Evolutionary conservation across 2,113 vertebrate genomes (phyloP).

Genomic region (Dasypus novemcinctus): DNA sequence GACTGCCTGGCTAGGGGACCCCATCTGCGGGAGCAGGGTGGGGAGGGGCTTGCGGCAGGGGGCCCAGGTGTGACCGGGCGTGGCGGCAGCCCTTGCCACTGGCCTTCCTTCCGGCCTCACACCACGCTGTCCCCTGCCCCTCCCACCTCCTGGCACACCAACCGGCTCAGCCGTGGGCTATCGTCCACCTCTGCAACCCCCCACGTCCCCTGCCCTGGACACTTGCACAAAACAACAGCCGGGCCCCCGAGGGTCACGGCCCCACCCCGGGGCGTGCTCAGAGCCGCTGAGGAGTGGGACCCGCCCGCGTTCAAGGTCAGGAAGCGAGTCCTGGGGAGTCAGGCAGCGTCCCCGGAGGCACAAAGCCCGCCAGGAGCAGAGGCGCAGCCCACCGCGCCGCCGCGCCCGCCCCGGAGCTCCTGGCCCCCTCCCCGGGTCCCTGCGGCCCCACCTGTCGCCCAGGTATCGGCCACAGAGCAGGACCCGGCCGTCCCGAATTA

Average conservation of each 20-base stretch:
- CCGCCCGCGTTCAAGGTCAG: neutral
- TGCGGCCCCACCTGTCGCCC: rapidly evolving
- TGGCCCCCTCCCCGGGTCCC: neutral
- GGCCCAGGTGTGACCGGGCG: neutral
- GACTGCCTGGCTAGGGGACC: too few species aligned
- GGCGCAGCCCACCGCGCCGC: neutral
- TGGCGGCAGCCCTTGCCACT: rapidly evolving
- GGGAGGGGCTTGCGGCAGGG: too few species aligned
- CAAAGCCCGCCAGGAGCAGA: rapidly evolving
- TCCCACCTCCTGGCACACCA: rapidly evolving
- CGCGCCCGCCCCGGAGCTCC: rapidly evolving
- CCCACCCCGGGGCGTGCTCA: rapidly evolving
- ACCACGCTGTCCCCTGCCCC: rapidly evolving
- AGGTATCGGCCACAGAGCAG: too few species aligned
- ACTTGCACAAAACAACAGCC: rapidly evolving
- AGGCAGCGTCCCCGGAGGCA: rapidly evolving
- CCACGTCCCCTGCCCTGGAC: neutral
- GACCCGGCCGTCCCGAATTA: neutral
- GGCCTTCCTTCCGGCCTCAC: too few species aligned
- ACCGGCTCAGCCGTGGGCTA: rapidly evolving
- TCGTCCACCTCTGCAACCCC: too few species aligned
- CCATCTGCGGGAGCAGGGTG: too few species aligned
- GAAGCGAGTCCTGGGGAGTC: neutral
- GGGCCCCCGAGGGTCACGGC: neutral
- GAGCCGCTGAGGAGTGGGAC: too few species aligned